These are phyloP conservation scores for Egretta garzetta DNA, from an alignment of 2,113 vertebrate genomes.

Conservation along the genomic window DNA sequence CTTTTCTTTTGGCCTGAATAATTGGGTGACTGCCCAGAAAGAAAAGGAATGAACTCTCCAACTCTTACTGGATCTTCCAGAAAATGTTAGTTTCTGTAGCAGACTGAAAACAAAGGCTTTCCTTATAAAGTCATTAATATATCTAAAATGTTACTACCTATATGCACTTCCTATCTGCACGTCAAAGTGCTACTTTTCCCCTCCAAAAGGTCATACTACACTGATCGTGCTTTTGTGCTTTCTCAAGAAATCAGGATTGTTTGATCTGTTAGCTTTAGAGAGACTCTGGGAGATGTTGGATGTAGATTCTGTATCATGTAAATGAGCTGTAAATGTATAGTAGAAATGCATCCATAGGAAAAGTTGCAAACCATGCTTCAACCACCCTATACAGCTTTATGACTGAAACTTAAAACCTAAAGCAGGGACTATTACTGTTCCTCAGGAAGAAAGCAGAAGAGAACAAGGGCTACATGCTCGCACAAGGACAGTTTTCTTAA, in stretches of 20 bases:
- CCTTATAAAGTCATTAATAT: neutral
- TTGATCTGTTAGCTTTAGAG: neutral
- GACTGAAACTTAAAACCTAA: neutral
- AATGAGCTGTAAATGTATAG: neutral
- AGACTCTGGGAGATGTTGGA: neutral
- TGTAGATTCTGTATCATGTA: neutral
- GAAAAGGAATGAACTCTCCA: neutral
- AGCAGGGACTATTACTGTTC: neutral
- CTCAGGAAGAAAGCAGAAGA: neutral
- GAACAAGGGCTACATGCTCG: fast-evolving
- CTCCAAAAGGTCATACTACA: neutral
- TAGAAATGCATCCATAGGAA: neutral
- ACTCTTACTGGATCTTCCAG: neutral
- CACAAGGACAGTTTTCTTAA: neutral
- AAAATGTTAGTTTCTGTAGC: neutral
- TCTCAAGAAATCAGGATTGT: neutral
- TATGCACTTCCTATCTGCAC: neutral
- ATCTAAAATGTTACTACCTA: neutral
- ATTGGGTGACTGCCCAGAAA: neutral
- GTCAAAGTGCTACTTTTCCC: neutral
- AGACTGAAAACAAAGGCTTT: neutral
- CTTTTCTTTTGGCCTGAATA: neutral
- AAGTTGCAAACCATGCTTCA: neutral
- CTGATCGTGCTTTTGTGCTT: neutral
- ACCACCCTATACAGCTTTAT: neutral